Evolutionary conservation across 1,140 invertebrate species (phyloP), one percentile per base, ranked within the genome.

Genomic region (Scaptodrosophila lebanonensis): DNA sequence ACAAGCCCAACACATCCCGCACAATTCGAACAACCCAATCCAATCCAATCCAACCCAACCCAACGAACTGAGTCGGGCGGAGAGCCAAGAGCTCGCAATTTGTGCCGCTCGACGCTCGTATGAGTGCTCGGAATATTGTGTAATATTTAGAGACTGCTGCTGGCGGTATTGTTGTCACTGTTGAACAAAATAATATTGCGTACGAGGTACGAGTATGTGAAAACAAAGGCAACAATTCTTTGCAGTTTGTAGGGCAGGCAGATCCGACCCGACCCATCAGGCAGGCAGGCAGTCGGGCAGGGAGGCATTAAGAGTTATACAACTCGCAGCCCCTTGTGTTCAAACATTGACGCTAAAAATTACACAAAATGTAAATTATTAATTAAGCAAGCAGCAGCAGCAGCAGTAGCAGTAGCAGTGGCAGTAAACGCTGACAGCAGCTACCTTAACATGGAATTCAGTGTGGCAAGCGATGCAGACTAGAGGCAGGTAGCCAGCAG

Each of bases 171-270:
- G 72, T 77, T 66, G 67, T 40, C 57, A 20, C 27, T 25, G 30
- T 36, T 38, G 45, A 60, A 59, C 66, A 52, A 66, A 53, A 71
- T 66, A 48, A 66, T 75, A 75, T 75, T 68, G 65, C 57, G 48
- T 67, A 20, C n/a, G n/a, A n/a, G 51, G 49, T 50, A 48, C 44
- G 38, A 43, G 49, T 5, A 18, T 11, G 27, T 32, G 22, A 25
- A 25, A 25, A 25, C 62, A 70, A 72, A 66, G 66, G 66, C 71
- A 60, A 68, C 54, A 58, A 77, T 79, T 77, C 52, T 73, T 32
- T 52, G 22, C 22, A 25, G 22, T 47, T 50, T 39, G 15, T 40
- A 48, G 15, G 12, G 44, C 7, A 32, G 11, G 39, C 25, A 40
- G 22, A n/a, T n/a, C n/a, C n/a, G n/a, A n/a, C n/a, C n/a, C n/a